Evolutionary conservation across 2,888 invertebrate species (phyloP).

Genomic region (Brenthis ino): DNA sequence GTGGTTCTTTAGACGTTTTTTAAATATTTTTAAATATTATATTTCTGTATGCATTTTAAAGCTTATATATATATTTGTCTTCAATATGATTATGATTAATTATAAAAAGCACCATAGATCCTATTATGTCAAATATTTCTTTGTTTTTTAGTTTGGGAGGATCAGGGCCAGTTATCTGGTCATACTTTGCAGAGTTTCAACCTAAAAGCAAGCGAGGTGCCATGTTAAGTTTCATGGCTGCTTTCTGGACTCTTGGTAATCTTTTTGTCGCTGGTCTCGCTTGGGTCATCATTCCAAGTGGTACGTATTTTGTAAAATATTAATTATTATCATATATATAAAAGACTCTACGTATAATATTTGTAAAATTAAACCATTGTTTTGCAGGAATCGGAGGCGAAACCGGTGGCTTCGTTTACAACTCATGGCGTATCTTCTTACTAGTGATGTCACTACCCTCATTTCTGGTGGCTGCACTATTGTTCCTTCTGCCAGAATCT

Average conservation of each 20-base stretch:
- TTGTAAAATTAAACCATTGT: slow-evolving; percentile 6
- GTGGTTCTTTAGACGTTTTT: no score
- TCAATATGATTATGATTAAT: no score
- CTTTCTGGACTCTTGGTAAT: slow-evolving; percentile 97
- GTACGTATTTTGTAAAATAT: slow-evolving; percentile 48
- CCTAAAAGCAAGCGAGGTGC: slow-evolving; percentile 94
- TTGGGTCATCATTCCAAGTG: slow-evolving; percentile 88
- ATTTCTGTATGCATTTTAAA: not conserved
- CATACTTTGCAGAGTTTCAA: slow-evolving; percentile 97
- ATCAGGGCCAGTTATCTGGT: slow-evolving; percentile 96
- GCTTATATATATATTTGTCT: no score
- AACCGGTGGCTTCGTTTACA: slow-evolving; percentile 88
- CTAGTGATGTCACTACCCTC: slow-evolving; percentile 94
- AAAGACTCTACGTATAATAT: not conserved
- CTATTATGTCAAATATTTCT: no score
- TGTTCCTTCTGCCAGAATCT: slow-evolving; percentile 93
- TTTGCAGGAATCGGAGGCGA: slow-evolving; percentile 85
- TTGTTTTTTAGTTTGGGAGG: slow-evolving; percentile 87
- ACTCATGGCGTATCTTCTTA: slow-evolving; percentile 96
- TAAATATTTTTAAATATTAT: not conserved
- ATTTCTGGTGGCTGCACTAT: slow-evolving; percentile 91
- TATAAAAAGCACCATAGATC: no score
- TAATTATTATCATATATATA: not conserved
- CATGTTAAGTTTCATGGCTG: slow-evolving; percentile 96
- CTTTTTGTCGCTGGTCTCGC: slow-evolving; percentile 93